These are phyloP conservation scores for Gyps fulvus DNA, from an alignment of 2,113 vertebrate genomes.

Conservation along the genomic window DNA sequence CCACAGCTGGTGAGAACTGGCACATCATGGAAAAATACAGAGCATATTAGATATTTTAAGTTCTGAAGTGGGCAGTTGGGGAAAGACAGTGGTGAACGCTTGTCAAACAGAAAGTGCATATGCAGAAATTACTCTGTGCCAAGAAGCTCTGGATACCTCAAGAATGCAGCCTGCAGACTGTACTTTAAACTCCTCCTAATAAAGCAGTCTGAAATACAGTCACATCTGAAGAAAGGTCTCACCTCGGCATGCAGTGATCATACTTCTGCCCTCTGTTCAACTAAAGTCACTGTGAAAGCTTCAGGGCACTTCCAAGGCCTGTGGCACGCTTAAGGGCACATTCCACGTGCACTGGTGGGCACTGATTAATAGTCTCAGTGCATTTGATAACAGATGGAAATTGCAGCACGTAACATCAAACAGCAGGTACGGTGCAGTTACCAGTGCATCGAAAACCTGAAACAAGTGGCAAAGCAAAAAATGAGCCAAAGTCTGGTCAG, in stretches of 20 bases:
- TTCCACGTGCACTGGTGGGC: neutral
- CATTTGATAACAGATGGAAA: neutral
- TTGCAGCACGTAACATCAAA: neutral
- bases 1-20: slow-evolving; percentile 16
- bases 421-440: neutral
- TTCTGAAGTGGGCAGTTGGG: neutral
- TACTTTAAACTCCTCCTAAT: neutral
- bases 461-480: neutral
- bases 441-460: neutral
- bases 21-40: neutral
- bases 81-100: neutral
- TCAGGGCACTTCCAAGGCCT: neutral
- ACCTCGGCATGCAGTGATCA: neutral
- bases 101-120: neutral
- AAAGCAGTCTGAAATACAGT: neutral
- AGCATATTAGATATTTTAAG: neutral
- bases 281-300: neutral
- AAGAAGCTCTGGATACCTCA: neutral
- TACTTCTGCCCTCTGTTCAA: neutral
- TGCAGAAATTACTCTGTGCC: neutral
- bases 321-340: neutral
- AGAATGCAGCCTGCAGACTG: neutral
- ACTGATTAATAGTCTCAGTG: neutral
- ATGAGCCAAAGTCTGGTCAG: neutral
- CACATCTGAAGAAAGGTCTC: neutral